These are phyloP conservation scores for Rhyacichthys aspro DNA, from an alignment of 2,797 vertebrate genomes.

Conservation along the genomic window DNA sequence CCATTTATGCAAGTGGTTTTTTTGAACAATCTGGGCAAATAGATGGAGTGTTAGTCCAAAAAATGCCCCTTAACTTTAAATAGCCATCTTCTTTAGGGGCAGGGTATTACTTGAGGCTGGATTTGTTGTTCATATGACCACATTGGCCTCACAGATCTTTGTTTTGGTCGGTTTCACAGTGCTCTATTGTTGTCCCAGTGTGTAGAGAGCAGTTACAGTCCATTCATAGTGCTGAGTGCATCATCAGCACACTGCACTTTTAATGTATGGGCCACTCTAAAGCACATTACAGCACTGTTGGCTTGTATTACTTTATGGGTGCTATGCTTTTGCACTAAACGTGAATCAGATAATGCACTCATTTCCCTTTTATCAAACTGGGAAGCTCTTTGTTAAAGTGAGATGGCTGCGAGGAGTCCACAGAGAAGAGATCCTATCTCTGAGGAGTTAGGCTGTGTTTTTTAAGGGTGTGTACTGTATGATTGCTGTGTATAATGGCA, in stretches of 20 bases:
- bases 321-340: not conserved
- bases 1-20: no score
- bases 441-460: constrained; percentile 10
- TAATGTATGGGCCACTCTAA: constrained; percentile 36
- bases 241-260: constrained; percentile 52
- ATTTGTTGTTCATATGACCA: constrained; percentile 32
- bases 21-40: no score
- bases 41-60: no score
- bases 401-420: not conserved
- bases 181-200: constrained; percentile 57
- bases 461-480: constrained; percentile 35
- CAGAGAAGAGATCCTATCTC: not conserved
- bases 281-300: constrained; percentile 10
- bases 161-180: constrained; percentile 53
- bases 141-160: constrained; percentile 29
- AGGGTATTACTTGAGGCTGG: not conserved
- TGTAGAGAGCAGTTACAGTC: constrained; percentile 42
- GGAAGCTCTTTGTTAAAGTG: not conserved
- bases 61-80: not conserved
- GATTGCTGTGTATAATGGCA: constrained; percentile 35
- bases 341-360: not conserved
- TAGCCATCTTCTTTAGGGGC: no score
- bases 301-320: not conserved
- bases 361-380: not conserved
- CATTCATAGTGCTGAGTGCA: constrained; percentile 65